Conservation (phyloP, 2,113 vertebrate species). For the Puma concolor region DNA sequence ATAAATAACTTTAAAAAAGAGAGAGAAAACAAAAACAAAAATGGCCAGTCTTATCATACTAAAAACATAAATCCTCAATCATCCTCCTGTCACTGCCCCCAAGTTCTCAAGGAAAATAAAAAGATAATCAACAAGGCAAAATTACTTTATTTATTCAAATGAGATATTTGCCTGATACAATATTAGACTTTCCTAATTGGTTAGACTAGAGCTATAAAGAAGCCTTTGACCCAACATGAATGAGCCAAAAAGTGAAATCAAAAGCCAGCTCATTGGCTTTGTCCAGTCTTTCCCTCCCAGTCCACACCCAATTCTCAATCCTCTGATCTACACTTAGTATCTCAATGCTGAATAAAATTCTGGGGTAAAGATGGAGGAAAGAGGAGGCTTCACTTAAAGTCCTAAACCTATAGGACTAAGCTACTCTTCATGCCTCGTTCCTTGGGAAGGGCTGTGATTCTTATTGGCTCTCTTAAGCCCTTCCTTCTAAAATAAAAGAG, state of each 20-base stretch:
- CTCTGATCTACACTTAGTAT: background rate
- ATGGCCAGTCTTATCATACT: background rate
- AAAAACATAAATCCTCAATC: background rate
- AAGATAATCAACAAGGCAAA: background rate
- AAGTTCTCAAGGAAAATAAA: background rate
- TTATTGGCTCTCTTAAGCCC: background rate
- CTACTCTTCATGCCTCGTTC: background rate
- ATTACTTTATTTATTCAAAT: constrained; percentile 52
- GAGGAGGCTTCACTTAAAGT: background rate
- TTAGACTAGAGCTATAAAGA: background rate
- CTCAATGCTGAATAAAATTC: background rate
- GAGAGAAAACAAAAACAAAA: background rate
- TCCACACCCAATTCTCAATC: background rate
- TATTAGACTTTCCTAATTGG: background rate
- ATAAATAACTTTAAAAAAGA: no score
- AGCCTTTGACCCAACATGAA: background rate
- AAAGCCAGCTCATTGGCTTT: background rate
- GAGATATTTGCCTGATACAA: background rate
- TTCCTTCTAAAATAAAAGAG: background rate
- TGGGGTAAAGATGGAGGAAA: background rate
- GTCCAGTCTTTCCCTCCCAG: background rate
- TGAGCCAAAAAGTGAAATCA: constrained; percentile 1
- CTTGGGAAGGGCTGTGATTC: background rate
- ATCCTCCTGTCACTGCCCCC: background rate
- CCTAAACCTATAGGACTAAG: background rate